Evolutionary conservation across 2,797 vertebrate genomes (phyloP), one percentile per base, ranked within the genome.

Genomic region (Leucoraja ocellata): DNA sequence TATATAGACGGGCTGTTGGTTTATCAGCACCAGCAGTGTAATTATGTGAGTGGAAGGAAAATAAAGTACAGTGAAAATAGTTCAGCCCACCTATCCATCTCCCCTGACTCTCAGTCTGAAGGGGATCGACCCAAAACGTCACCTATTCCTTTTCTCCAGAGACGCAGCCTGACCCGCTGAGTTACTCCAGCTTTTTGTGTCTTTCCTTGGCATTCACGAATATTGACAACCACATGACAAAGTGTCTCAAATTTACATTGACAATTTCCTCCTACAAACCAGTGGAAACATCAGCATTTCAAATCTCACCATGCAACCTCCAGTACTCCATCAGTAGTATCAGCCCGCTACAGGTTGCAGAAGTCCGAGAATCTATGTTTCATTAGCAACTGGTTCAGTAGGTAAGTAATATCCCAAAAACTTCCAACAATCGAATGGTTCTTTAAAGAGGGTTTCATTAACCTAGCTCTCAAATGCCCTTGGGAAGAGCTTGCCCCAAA

Each of bases 391-490:
- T 71, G n/a, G 32, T 68, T 68, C 32, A 28, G 2, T 54, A 84
- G 81, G 9, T 36, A 6, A 71, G 58, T 93, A 90, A 93, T 92
- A 83, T 94, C 94, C 65, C 46, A 10, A 94, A 94, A 77, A 94
- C 71, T 13, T 84, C 92, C 21, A 8, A 93, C 93, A 94, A 65
- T 77, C 88, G 93, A 94, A 94, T 91, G 94, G 88, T 93, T 94
- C 93, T 94, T 94, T 95, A 74, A 94, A 94, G 68, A 88, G 68
- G 21, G 61, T 88, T 88, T 8, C 13, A 36, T 88, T 18, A 10
- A 16, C 16, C 3, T 88, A 3, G n/a, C 61, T 28, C 28, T 84
- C 8, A 1, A 84, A 14, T 88, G 4, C 1, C 18, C 10, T 68
- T 68, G n/a, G 63, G 21, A 7, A 36, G 16, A 36, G 21, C 9